Evolutionary conservation across 2,888 invertebrate genomes (phyloP).

Genomic region (Drosophila paracracens): DNA sequence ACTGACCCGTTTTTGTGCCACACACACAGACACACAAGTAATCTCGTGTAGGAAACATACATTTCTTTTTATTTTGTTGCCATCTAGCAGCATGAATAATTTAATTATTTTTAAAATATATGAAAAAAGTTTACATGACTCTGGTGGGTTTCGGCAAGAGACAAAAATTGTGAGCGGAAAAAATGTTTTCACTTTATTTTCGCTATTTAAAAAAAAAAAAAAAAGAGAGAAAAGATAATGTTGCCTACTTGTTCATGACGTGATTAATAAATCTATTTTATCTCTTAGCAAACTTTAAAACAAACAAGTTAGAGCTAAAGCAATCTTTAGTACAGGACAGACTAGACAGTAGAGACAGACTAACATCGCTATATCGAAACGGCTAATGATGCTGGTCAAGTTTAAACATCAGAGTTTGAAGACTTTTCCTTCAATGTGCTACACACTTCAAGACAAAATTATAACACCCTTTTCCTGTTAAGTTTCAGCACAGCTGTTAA

Average conservation of each 20-base stretch:
- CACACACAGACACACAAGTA: slow-evolving; percentile 18
- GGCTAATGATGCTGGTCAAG: no score
- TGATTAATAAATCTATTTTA: not conserved
- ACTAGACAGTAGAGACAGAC: no score
- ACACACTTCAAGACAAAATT: not conserved
- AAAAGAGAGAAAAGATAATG: no score
- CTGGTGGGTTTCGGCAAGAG: not conserved
- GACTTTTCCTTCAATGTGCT: no score
- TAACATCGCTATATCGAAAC: no score
- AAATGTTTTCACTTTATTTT: slow-evolving; percentile 3
- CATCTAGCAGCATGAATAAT: slow-evolving; percentile 46
- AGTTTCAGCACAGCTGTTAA: no score
- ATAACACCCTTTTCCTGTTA: no score
- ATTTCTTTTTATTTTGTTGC: not conserved
- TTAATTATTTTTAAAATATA: slow-evolving; percentile 41
- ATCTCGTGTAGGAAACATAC: slow-evolving; percentile 26
- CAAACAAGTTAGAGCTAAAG: not conserved
- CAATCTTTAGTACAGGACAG: no score
- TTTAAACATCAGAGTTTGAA: no score
- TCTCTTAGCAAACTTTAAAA: not conserved
- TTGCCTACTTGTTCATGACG: not conserved
- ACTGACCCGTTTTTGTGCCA: slow-evolving; percentile 66
- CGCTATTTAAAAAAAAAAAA: no score
- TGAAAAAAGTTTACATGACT: not conserved
- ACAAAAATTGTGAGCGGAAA: not conserved